These are phyloP conservation scores for Dasypus novemcinctus DNA, from an alignment of 2,113 vertebrate species.

Conservation along the genomic window DNA sequence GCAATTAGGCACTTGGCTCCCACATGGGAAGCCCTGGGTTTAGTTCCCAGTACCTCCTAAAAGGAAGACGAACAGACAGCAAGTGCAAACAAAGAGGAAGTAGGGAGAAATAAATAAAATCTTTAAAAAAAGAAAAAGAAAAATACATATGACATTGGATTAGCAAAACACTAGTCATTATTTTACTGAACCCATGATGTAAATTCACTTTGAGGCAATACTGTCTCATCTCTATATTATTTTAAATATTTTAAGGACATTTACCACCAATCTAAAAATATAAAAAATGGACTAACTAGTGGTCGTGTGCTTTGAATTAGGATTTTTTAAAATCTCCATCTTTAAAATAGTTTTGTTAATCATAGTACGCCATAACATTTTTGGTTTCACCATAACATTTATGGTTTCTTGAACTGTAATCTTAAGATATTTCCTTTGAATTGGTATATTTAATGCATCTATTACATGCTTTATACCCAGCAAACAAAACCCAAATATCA, in stretches of 20 bases:
- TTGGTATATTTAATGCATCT: background rate
- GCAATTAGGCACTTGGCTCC: too few species aligned
- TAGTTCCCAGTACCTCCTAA: too few species aligned
- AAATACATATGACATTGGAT: background rate
- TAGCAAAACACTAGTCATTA: background rate
- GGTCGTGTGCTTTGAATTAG: slow-evolving; percentile 10
- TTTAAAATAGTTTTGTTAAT: background rate
- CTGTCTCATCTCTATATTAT: background rate
- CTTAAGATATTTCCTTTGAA: background rate
- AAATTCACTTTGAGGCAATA: background rate
- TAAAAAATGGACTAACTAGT: background rate
- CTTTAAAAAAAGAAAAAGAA: background rate
- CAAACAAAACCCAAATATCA: background rate
- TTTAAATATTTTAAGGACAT: background rate
- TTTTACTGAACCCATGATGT: background rate
- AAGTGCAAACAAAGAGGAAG: too few species aligned
- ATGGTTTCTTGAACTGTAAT: background rate
- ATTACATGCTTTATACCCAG: background rate
- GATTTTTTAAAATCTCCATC: background rate
- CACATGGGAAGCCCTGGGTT: too few species aligned
- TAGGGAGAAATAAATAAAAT: too few species aligned
- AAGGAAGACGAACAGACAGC: too few species aligned
- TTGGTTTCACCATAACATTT: background rate
- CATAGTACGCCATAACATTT: background rate
- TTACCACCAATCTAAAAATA: background rate